Base-by-base conservation (phyloP, 1,140 invertebrate genomes). In the Ericerus pela region DNA sequence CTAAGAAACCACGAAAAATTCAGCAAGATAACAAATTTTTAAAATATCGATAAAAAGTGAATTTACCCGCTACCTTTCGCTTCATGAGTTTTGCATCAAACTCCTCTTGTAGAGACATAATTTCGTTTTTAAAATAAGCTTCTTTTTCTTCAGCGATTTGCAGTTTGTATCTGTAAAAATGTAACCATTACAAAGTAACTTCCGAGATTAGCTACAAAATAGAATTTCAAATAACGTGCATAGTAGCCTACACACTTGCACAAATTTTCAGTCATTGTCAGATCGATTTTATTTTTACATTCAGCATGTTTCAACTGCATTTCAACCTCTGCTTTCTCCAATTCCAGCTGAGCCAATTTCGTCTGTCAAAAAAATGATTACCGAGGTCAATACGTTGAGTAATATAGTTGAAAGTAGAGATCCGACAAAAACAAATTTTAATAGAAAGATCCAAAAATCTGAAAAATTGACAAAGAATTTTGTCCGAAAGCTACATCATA, bases 81-180 rank as follows among this genome's bases (percentile, higher is more conserved):
- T 16, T 18, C 16, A 24, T 18, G 22, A 47, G 12, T 47, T 47
- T 47, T 3, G 8, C 2, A 47, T 10, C 16, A 16, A 24, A 47
- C 16, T 47, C 41, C 26, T 47, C 12, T 47, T 47, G 20, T 20
- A 47, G 10, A 24, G 10, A 12, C 26, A 24, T 18, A 24, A 47
- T 47, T 47, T 47, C 20, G 8, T 14, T 47, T 47, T 47, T 47
- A 10, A 47, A 24, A 22, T 5, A 16, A 47, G 22, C 26, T 47
- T 47, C 41, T 47, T 47, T 47, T 4, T 47, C 41, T 24, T 47
- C 16, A 14, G 41, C 41, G 8, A 47, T 24, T 47, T 47, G 41
- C 26, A 47, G 26, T 47, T 47, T 47, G 26, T 47, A 47, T 12
- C 20, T 22, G 20, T 47, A 47, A n/a, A n/a, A n/a, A n/a, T n/a